Conservation (phyloP, 92 coral and sea anemone species). For the Metridium senile region DNA sequence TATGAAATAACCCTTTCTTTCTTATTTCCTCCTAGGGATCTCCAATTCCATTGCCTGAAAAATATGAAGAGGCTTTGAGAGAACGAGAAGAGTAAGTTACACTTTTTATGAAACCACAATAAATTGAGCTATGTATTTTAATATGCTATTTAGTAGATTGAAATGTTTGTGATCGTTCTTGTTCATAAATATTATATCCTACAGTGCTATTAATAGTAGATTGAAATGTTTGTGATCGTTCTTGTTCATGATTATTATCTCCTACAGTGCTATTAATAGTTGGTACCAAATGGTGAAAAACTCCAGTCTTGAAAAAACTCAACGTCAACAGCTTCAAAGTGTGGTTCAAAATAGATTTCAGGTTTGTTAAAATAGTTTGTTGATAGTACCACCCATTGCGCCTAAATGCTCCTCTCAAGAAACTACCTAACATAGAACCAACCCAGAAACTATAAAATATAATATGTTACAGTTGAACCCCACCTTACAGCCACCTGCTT, state of each 20-base stretch:
- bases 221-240: too few relatives aligned
- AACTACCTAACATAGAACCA: too few relatives aligned
- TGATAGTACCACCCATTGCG: background rate
- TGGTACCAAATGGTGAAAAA: slow-evolving; percentile 91
- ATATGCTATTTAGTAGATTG: too few relatives aligned
- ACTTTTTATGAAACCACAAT: too few relatives aligned
- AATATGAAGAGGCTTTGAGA: slow-evolving; percentile 81
- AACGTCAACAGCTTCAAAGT: slow-evolving; percentile 86
- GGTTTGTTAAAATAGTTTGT: slow-evolving; percentile 39
- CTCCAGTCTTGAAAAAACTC: slow-evolving; percentile 59
- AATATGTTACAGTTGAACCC: too few relatives aligned
- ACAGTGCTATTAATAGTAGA: too few relatives aligned
- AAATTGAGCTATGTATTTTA: too few relatives aligned
- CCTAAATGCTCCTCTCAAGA: too few relatives aligned
- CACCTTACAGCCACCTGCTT: too few relatives aligned
- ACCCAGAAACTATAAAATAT: too few relatives aligned
- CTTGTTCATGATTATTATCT: background rate
- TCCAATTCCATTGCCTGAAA: slow-evolving; percentile 85
- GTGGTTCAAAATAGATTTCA: slow-evolving; percentile 94
- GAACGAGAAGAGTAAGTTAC: slow-evolving; percentile 77
- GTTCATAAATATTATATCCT: too few relatives aligned
- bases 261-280: slow-evolving; percentile 66
- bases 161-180: too few relatives aligned
- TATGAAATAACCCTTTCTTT: background rate
- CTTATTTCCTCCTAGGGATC: slow-evolving; percentile 50